Conservation (phyloP, 1,140 invertebrate species). For the Zaprionus gabonicus region DNA sequence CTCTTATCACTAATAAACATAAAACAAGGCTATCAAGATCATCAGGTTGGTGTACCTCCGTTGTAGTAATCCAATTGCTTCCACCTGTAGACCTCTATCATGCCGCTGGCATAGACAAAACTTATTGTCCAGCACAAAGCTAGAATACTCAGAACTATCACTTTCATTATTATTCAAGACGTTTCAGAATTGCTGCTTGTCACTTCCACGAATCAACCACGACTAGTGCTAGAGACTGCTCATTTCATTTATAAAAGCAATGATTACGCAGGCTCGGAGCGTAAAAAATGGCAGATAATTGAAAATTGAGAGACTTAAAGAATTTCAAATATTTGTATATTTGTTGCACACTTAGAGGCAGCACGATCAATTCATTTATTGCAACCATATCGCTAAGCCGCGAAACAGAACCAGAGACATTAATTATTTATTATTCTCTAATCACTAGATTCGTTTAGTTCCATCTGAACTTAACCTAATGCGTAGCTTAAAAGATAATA, state of each 20-base stretch:
- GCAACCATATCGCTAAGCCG: too few species aligned
- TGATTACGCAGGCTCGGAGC: background rate
- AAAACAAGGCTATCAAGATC: background rate
- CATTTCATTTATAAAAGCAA: background rate
- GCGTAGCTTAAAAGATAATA: too few species aligned
- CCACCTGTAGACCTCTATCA: slow-evolving; percentile 85
- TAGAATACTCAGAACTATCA: slow-evolving; percentile 30
- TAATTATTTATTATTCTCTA: too few species aligned
- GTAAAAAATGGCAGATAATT: background rate
- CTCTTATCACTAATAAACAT: background rate
- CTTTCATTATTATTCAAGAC: background rate
- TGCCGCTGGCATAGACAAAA: slow-evolving; percentile 48
- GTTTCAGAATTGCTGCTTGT: background rate
- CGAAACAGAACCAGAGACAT: too few species aligned
- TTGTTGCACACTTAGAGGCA: background rate
- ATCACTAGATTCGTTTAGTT: too few species aligned
- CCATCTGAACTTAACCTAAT: too few species aligned
- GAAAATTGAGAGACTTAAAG: background rate
- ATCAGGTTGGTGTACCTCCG: slow-evolving; percentile 31
- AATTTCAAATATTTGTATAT: background rate
- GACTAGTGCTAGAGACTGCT: slow-evolving; percentile 9
- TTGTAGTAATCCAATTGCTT: slow-evolving; percentile 84
- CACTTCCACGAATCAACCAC: slow-evolving; percentile 1
- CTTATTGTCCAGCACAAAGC: slow-evolving; percentile 3
- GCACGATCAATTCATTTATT: background rate